phyloP scores from a whole-genome alignment of 2,888 invertebrate genomes.

The Zygothrica quintamaculata region DNA sequence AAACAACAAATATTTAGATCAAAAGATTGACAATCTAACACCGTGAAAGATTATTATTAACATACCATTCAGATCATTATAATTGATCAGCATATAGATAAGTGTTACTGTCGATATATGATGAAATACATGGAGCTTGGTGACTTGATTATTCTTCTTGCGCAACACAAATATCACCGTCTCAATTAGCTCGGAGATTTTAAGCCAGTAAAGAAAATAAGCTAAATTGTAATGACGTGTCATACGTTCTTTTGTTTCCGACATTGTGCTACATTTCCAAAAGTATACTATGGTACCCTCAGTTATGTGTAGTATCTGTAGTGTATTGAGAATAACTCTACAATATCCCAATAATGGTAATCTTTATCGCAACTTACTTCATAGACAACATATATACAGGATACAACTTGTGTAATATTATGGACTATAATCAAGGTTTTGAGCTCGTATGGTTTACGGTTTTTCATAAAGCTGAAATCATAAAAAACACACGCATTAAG shows the following conservation, averaged over 20 bases:
- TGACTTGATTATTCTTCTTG: slow-evolving; percentile 89
- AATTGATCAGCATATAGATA: slow-evolving; percentile 87
- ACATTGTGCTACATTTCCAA: slow-evolving; percentile 64
- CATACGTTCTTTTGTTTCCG: slow-evolving; percentile 38
- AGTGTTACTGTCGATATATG: slow-evolving; percentile 87
- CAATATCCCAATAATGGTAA: neutral
- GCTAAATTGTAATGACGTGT: slow-evolving; percentile 82
- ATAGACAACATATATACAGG: slow-evolving; percentile 72
- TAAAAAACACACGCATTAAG: neutral
- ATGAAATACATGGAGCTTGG: slow-evolving; percentile 90
- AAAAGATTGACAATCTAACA: neutral
- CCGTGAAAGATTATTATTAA: neutral
- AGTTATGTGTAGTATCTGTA: slow-evolving; percentile 67
- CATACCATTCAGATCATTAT: slow-evolving; percentile 87
- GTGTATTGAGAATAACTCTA: neutral
- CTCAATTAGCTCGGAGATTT: slow-evolving; percentile 88
- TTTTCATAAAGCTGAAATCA: slow-evolving; percentile 87
- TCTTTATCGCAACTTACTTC: slow-evolving; percentile 53
- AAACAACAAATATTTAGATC: neutral
- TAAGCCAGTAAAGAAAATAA: slow-evolving; percentile 88
- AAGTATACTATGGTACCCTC: slow-evolving; percentile 55
- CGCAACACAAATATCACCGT: slow-evolving; percentile 90
- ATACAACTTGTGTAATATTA: slow-evolving; percentile 91
- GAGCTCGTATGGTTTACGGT: slow-evolving; percentile 88
- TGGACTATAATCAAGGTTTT: slow-evolving; percentile 89